Conservation (phyloP, 2,113 vertebrate genomes). For the Takifugu bimaculatus region DNA sequence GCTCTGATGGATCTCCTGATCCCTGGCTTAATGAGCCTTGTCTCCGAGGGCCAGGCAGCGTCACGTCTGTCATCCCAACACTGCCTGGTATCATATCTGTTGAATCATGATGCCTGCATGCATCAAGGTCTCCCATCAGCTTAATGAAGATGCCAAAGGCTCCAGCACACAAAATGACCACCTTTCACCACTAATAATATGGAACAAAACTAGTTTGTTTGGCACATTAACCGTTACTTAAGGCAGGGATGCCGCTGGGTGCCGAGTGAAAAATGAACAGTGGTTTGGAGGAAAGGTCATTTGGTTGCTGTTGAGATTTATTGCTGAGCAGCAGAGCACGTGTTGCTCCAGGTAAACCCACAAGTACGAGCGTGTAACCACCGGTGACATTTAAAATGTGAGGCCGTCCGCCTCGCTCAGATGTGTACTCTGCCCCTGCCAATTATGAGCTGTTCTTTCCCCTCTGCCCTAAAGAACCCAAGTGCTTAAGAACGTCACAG, state of each 20-base stretch:
- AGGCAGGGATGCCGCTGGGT: conserved; percentile 3
- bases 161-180: not conserved
- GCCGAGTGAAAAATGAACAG: conserved; percentile 12
- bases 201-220: not conserved
- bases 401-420: conserved; percentile 46
- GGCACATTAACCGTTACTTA: not conserved
- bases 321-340: conserved; percentile 12
- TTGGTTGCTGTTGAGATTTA: conserved; percentile 12
- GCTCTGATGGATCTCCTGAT: conserved; percentile 17
- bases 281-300: conserved; percentile 52
- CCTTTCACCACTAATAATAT: not conserved
- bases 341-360: conserved; percentile 40
- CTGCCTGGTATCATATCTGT: not conserved
- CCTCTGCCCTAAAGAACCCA: conserved; percentile 28
- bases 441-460: conserved; percentile 54
- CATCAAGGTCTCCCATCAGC: no score
- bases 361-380: conserved; percentile 33
- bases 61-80: not conserved
- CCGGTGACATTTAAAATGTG: conserved; percentile 68
- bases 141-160: no score
- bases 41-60: conserved; percentile 2
- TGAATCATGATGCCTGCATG: no score
- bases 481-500: conserved; percentile 57
- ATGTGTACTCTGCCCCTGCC: conserved; percentile 39
- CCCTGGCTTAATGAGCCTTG: conserved; percentile 34